Percentiles rank a stretch among this genome's conserved stretches.
Conservation (phyloP, 2,797 vertebrate genomes). For the Fistularia tabacaria region DNA sequence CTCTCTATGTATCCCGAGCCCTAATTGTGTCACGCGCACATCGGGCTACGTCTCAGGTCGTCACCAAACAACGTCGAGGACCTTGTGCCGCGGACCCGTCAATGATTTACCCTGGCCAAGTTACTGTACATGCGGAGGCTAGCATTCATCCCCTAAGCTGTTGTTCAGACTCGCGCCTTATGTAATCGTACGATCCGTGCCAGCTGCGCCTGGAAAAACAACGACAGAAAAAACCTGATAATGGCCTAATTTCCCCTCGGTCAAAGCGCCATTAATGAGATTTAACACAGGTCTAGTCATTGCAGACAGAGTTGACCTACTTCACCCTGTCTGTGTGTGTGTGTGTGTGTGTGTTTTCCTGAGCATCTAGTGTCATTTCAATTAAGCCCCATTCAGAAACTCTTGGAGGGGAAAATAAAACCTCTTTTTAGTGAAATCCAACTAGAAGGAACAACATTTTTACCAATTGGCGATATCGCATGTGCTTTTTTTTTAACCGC, state of each 20-base stretch:
- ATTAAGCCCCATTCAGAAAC: slow-evolving; percentile 6
- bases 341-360: background rate
- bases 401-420: background rate
- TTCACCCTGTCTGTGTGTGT: slow-evolving; percentile 14
- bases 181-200: slow-evolving; percentile 25
- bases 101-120: slow-evolving; percentile 63
- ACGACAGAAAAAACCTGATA: slow-evolving; percentile 19
- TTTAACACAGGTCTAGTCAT: slow-evolving; percentile 14
- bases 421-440: too few relatives aligned
- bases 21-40: slow-evolving; percentile 1
- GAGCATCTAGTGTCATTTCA: slow-evolving; percentile 2
- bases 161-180: slow-evolving; percentile 20
- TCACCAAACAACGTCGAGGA: slow-evolving; percentile 42
- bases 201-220: slow-evolving; percentile 13
- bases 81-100: slow-evolving; percentile 38
- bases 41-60: slow-evolving; percentile 10
- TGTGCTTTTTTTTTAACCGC: too few relatives aligned
- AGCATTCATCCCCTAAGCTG: slow-evolving; percentile 40
- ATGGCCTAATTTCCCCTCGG: slow-evolving; percentile 27
- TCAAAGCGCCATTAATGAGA: slow-evolving; percentile 26
- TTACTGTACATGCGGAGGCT: slow-evolving; percentile 57
- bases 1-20: slow-evolving; percentile 1
- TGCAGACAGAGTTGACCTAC: slow-evolving; percentile 9
- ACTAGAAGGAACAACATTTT: too few relatives aligned
- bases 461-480: too few relatives aligned